phyloP scores from a whole-genome alignment of 2,113 vertebrate genomes.

The Pheucticus melanocephalus region DNA sequence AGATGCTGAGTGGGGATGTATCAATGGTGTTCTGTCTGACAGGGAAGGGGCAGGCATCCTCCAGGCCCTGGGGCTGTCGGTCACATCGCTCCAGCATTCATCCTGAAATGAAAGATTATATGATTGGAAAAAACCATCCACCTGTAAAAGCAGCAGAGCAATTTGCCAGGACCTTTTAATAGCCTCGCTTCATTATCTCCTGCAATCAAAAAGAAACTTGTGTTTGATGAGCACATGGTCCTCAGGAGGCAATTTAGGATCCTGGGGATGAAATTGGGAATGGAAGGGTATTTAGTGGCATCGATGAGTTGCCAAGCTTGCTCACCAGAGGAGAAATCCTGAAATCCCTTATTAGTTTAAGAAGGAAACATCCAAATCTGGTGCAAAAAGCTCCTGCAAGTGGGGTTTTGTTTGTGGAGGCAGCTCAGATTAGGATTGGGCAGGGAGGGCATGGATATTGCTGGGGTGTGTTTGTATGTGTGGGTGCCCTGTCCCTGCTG shows the following conservation, averaged over 20 bases:
- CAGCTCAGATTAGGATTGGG: background rate
- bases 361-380: background rate
- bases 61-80: background rate
- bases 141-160: background rate
- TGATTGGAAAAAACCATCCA: background rate
- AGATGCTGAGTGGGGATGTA: accelerated
- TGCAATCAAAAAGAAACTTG: background rate
- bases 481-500: background rate
- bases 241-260: background rate
- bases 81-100: background rate
- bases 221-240: background rate
- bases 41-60: background rate
- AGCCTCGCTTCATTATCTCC: background rate
- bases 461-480: background rate
- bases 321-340: background rate
- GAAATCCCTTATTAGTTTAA: background rate
- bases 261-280: background rate
- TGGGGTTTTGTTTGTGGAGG: background rate
- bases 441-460: background rate
- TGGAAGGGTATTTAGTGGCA: background rate
- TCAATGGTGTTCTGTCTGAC: accelerated
- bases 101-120: background rate
- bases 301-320: accelerated
- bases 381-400: background rate
- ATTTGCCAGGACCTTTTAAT: background rate